Evolutionary conservation across 2,797 vertebrate species (phyloP).

Genomic region (Pristis pectinata): DNA sequence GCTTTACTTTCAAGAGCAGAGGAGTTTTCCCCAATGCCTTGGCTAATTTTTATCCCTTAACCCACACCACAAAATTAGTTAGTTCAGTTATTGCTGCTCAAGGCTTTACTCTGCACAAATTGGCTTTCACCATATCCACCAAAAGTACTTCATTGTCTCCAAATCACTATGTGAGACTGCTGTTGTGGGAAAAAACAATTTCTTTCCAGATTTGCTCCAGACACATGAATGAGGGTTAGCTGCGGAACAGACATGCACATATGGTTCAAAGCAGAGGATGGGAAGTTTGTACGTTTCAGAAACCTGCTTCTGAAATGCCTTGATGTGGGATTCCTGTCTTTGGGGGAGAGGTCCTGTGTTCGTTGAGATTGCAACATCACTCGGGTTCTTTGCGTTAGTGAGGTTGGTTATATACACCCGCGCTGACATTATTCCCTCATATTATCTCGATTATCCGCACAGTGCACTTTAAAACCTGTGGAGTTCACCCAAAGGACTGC

Average conservation of each 20-base stretch:
- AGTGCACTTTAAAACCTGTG: not conserved
- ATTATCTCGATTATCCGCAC: too few species aligned
- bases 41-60: not conserved
- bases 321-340: not conserved
- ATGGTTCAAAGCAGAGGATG: not conserved
- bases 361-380: not conserved
- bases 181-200: not conserved
- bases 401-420: not conserved
- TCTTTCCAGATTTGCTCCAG: not conserved
- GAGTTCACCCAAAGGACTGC: not conserved
- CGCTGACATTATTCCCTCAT: not conserved
- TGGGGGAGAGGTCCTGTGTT: not conserved
- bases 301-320: not conserved
- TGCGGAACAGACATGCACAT: not conserved
- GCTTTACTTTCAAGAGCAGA: not conserved
- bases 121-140: too few species aligned
- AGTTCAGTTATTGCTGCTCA: not conserved
- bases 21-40: not conserved
- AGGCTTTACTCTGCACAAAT: not conserved
- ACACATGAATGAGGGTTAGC: not conserved
- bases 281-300: not conserved
- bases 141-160: not conserved
- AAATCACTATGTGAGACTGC: not conserved
- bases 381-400: not conserved
- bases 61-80: not conserved